Evolutionary conservation across 2,113 vertebrate genomes (phyloP), one percentile per base, ranked within the genome.

Genomic region (Beaufortia kweichowensis): DNA sequence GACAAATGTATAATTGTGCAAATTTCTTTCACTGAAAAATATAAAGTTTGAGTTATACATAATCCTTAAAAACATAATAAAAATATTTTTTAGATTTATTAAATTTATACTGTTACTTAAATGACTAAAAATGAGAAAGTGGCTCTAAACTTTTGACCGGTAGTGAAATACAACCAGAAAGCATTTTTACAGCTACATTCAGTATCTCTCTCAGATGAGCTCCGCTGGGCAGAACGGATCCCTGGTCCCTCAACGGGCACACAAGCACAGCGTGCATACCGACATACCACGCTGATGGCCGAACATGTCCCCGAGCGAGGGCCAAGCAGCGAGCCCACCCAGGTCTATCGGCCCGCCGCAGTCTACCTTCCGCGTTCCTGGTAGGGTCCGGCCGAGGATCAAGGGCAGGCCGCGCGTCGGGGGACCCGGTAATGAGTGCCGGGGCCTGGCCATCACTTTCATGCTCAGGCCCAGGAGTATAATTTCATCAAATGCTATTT

Each of bases 401-500:
- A 90, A 86, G 88, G 89, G 84, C 88, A 82, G 88, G 89, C 88
- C 78, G 3, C 81, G 84, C 55, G 85, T 89, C 86, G 26, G 75
- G 91, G 90, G 89, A 91, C 88, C n/a, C n/a, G n/a, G 26, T 91
- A 89, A 92, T 90, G 86, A 89, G 79, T 84, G 82, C 77, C 83
- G 57, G 61, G 71, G 83, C 87, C 79, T 79, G 79, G 65, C 84
- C 88, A 82, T 90, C 87, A 75, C 89, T 92, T 92, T 92, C 86
- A 92, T 88, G 90, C 86, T 83, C 76, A 69, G 75, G 74, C 89
- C 88, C 89, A 60, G 83, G 90, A 90, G 90, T 86, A 82, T 86
- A 89, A 88, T 91, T 93, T 89, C 84, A 77, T 78, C 87, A 85
- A 89, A 90, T 84, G 88, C 89, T 90, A 91, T 90, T 93, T 92